phyloP scores from a whole-genome alignment of 2,113 vertebrate species.

The Epinephelus cyanopodus region DNA sequence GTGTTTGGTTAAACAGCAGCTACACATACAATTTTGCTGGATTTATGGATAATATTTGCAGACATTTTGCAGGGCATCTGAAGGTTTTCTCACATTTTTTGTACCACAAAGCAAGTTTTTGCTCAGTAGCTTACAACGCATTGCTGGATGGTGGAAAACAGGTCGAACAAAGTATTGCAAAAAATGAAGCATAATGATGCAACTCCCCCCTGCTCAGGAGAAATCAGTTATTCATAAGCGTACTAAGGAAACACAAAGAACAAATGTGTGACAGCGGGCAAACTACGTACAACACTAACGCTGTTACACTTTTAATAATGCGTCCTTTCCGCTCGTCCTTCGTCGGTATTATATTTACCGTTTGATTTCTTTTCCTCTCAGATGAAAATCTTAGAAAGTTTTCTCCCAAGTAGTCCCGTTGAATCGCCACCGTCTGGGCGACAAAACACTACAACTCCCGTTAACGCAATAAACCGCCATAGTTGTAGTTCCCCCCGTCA shows the following conservation, averaged over 20 bases:
- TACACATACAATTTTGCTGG: neutral
- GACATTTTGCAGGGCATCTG: neutral
- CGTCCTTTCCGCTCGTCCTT: neutral
- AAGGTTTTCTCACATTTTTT: neutral
- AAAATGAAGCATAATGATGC: slow-evolving; percentile 75
- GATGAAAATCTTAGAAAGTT: slow-evolving; percentile 66
- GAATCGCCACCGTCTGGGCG: slow-evolving; percentile 60
- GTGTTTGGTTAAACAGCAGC: slow-evolving; percentile 13
- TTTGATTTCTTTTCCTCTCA: slow-evolving; percentile 37
- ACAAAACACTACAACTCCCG: slow-evolving; percentile 81
- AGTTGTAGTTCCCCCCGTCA: slow-evolving; percentile 52
- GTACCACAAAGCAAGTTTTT: neutral
- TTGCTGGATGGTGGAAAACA: neutral
- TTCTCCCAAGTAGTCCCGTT: slow-evolving; percentile 75
- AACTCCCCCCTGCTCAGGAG: slow-evolving; percentile 76
- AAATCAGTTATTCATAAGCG: slow-evolving; percentile 65
- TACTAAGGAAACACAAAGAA: slow-evolving; percentile 6
- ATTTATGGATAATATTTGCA: neutral
- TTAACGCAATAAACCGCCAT: slow-evolving; percentile 48
- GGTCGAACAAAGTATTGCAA: slow-evolving; percentile 25
- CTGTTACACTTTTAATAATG: neutral
- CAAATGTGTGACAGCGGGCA: slow-evolving; percentile 10
- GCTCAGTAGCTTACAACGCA: neutral
- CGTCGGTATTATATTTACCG: slow-evolving; percentile 59
- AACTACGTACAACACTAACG: neutral